These are phyloP conservation scores for Imbricaverruca yamaguchii DNA, from an alignment of 2,888 invertebrate genomes.

Conservation along the genomic window DNA sequence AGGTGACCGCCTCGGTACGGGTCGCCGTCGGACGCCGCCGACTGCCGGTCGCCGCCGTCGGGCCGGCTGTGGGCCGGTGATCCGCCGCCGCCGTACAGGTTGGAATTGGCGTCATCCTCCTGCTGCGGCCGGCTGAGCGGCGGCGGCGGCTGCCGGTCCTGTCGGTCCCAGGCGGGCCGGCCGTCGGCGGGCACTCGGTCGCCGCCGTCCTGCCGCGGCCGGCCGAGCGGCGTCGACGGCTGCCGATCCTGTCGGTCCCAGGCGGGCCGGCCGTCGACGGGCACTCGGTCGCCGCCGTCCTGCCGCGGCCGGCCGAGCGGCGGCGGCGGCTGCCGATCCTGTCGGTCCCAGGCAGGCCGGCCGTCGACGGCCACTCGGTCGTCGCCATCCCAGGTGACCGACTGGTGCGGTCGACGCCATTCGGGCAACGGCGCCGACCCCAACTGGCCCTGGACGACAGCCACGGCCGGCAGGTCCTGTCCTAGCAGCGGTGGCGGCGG, in stretches of 20 bases:
- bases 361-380: too few relatives aligned
- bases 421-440: too few relatives aligned
- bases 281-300: not conserved
- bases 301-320: not conserved
- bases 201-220: not conserved
- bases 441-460: too few relatives aligned
- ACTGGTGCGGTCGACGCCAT: too few relatives aligned
- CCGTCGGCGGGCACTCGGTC: too few relatives aligned
- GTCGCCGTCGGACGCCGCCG: not conserved
- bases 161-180: not conserved
- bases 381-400: not conserved
- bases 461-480: too few relatives aligned
- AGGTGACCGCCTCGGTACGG: conserved; percentile 2
- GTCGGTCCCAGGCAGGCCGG: not conserved
- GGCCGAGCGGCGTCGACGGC: not conserved
- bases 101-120: not conserved
- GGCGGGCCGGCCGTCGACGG: not conserved
- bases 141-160: not conserved
- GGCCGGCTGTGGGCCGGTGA: not conserved
- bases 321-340: not conserved
- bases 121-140: not conserved
- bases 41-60: not conserved
- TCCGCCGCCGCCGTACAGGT: not conserved
- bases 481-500: too few relatives aligned
- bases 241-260: not conserved